Conservation (phyloP, 2,113 vertebrate genomes). For the Entomyzon cyanotis region DNA sequence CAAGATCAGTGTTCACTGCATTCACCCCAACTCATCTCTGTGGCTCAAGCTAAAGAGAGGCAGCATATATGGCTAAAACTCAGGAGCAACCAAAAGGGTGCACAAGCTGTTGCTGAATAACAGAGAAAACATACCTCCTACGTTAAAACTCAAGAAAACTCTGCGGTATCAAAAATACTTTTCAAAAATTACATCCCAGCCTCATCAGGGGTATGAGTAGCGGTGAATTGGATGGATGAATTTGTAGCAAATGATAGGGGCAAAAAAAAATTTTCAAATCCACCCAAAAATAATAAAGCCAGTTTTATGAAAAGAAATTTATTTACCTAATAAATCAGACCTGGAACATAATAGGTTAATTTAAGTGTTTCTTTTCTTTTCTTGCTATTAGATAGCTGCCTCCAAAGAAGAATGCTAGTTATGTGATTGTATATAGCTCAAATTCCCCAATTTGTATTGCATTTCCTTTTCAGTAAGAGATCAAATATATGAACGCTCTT, state of each 20-base stretch:
- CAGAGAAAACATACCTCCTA: background rate
- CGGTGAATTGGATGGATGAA: background rate
- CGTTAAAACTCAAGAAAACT: background rate
- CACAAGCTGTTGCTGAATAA: background rate
- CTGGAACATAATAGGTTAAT: slow-evolving; percentile 20
- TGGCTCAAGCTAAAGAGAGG: background rate
- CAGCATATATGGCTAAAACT: background rate
- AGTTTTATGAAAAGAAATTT: background rate
- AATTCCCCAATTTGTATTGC: slow-evolving; percentile 59
- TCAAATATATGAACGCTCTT: slow-evolving; percentile 45
- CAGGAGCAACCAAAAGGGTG: background rate
- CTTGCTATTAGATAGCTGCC: slow-evolving; percentile 14
- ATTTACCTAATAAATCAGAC: background rate
- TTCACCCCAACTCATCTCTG: background rate
- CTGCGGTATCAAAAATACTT: background rate
- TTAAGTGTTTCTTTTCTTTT: slow-evolving; percentile 11
- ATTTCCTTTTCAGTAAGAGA: slow-evolving; percentile 60
- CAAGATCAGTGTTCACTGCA: background rate
- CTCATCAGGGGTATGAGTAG: background rate
- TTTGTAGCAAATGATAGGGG: background rate
- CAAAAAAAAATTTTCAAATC: background rate
- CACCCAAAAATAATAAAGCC: background rate
- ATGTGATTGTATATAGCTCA: slow-evolving; percentile 47
- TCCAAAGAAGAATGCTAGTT: slow-evolving; percentile 56
- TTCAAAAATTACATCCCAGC: background rate